Base-by-base conservation (phyloP, 2,113 vertebrate genomes). In the Rana temporaria region DNA sequence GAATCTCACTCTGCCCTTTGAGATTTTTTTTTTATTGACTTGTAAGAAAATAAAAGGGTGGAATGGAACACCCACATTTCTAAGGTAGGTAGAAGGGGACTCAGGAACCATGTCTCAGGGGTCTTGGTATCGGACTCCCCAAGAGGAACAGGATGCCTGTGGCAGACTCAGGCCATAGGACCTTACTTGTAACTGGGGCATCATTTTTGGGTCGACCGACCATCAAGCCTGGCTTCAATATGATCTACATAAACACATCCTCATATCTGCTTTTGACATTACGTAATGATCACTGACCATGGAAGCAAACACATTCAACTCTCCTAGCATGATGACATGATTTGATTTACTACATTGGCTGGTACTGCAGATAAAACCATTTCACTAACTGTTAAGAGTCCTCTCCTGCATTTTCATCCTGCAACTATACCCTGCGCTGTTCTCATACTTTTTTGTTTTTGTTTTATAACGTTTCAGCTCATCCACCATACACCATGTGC, bases 401-500 rank as follows among this genome's bases (percentile, higher is more conserved):
- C 4, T 38, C 5, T 75, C 66, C 76, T 84, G 76, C 69, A 66
- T 73, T 80, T 67, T 84, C 70, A 60, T 72, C 84, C 67, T 88
- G 69, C 20, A 65, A 84, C 1, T 76, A 72, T 85, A 81, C 66
- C 84, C 86, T 85, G 20, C 84, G 56, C 57, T 87, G 80, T 88
- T 90, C 91, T 93, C 86, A 93, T 88, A 79, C 84, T 80, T 91
- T 87, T 88, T 66, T 77, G 62, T 82, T 84, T 88, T 90, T 77
- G 90, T 87, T 87, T 85, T 90, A 62, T 92, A 86, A 91, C 86
- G 19, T 94, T 95, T 87, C 96, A 98, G 98, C 96, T 92, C 95
- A 96, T 87, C 96, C 97, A 92, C 98, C 98, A 26, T 99, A 96
- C 88, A 99, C 95, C 66, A 98, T 99, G 98, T 99, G 98, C 92